These are phyloP conservation scores for Callitettix versicolor DNA, from an alignment of 1,140 invertebrate genomes.

Conservation along the genomic window DNA sequence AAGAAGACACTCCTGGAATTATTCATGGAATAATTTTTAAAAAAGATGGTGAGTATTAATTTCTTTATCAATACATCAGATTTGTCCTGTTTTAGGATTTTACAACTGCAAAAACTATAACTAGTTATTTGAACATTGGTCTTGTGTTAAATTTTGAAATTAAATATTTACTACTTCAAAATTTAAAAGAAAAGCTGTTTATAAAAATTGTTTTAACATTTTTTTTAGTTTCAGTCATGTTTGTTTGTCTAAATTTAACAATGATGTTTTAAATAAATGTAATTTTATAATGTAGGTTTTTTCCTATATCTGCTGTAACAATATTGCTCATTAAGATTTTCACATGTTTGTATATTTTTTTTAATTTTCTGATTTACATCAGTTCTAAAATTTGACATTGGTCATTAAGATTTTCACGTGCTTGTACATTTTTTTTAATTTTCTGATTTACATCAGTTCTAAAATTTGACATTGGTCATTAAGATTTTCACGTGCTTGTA, in stretches of 20 bases:
- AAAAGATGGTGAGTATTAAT: conserved; percentile 61
- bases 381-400: no score
- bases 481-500: no score
- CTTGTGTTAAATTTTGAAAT: conserved; percentile 16
- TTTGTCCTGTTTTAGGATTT: conserved; percentile 1
- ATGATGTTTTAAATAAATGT: no score
- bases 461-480: no score
- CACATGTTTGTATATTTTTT: neutral
- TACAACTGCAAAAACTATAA: neutral
- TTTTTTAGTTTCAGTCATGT: neutral
- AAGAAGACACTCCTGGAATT: conserved; percentile 79
- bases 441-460: no score
- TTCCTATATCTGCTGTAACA: no score
- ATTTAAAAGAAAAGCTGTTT: neutral
- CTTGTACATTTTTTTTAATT: no score
- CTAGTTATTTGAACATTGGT: conserved; percentile 17
- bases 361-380: no score
- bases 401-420: no score
- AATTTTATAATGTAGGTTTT: no score
- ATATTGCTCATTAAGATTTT: no score
- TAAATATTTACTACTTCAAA: conserved; percentile 5
- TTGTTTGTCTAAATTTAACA: no score
- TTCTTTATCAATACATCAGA: neutral
- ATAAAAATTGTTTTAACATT: neutral
- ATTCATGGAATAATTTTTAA: conserved; percentile 73